A percentile compares a stretch with the other conserved stretches of the same genome.
Evolutionary conservation across 2,797 vertebrate species (phyloP).

Genomic region (Gadopsis marmoratus): DNA sequence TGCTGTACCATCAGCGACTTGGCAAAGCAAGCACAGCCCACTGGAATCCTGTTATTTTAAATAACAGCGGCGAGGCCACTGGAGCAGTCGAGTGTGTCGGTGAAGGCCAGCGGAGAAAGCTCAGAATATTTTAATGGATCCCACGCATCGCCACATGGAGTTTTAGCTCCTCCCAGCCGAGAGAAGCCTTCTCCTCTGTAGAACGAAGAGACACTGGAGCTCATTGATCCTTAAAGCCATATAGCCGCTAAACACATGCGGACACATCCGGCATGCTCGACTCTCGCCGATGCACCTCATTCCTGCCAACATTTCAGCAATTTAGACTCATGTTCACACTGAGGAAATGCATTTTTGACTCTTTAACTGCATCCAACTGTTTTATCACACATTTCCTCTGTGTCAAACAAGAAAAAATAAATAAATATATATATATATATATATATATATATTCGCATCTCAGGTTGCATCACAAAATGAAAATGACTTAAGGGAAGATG

Average conservation of each 20-base stretch:
- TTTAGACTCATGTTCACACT: neutral
- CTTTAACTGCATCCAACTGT: neutral
- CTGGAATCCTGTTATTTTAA: slow-evolving; percentile 35
- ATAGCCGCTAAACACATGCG: slow-evolving; percentile 14
- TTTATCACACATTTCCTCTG: neutral
- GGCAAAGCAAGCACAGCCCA: slow-evolving; percentile 7
- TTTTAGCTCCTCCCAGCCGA: neutral
- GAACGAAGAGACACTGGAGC: slow-evolving; percentile 5
- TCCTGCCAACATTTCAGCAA: neutral
- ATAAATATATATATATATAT: too few relatives aligned
- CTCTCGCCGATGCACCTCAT: slow-evolving; percentile 4
- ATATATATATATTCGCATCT: neutral
- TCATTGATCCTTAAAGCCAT: slow-evolving; percentile 29
- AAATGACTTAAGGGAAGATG: slow-evolving; percentile 18
- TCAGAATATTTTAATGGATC: slow-evolving; percentile 29
- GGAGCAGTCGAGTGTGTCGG: slow-evolving; percentile 14
- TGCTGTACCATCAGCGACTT: neutral
- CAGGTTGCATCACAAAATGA: slow-evolving; percentile 20
- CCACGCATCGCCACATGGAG: slow-evolving; percentile 19
- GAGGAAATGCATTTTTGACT: neutral
- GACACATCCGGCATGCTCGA: slow-evolving; percentile 4
- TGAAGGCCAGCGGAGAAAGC: slow-evolving; percentile 39
- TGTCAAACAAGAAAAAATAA: slow-evolving; percentile 13
- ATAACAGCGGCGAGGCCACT: slow-evolving; percentile 32
- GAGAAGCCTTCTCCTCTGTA: neutral